Evolutionary conservation across 2,797 vertebrate species (phyloP).

Genomic region (Tokudaia muenninki): DNA sequence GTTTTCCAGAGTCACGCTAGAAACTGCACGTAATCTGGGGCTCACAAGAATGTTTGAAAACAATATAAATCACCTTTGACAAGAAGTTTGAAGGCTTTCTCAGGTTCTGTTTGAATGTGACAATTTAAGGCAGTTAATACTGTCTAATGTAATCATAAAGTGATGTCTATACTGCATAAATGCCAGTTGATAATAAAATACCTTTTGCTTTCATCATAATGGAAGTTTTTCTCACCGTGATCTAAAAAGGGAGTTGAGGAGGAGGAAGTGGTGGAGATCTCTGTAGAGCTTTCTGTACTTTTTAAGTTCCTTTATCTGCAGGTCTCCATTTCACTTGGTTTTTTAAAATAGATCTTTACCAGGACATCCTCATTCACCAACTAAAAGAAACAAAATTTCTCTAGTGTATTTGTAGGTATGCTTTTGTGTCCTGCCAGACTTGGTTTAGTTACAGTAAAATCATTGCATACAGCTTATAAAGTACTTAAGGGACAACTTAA

Average conservation of each 20-base stretch:
- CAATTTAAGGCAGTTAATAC: neutral
- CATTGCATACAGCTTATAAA: neutral
- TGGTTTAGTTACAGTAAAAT: neutral
- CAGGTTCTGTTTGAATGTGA: neutral
- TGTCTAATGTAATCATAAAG: neutral
- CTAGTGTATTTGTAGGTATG: neutral
- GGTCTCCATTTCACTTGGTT: neutral
- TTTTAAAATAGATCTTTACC: neutral
- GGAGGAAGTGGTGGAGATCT: neutral
- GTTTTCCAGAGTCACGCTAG: neutral
- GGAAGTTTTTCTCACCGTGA: neutral
- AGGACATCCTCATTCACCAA: neutral
- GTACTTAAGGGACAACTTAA: neutral
- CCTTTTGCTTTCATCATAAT: neutral
- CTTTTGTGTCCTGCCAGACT: neutral
- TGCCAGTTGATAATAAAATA: neutral
- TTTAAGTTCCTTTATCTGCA: neutral
- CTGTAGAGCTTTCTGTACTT: neutral
- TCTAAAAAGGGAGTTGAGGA: neutral
- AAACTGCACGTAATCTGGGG: neutral
- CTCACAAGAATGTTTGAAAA: neutral
- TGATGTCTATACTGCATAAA: neutral
- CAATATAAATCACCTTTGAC: neutral
- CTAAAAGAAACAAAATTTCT: slow-evolving; percentile 23
- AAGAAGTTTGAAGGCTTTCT: slow-evolving; percentile 11